phyloP scores from a whole-genome alignment of 92 coral and sea anemone species.

The Isaurus tuberculatus region DNA sequence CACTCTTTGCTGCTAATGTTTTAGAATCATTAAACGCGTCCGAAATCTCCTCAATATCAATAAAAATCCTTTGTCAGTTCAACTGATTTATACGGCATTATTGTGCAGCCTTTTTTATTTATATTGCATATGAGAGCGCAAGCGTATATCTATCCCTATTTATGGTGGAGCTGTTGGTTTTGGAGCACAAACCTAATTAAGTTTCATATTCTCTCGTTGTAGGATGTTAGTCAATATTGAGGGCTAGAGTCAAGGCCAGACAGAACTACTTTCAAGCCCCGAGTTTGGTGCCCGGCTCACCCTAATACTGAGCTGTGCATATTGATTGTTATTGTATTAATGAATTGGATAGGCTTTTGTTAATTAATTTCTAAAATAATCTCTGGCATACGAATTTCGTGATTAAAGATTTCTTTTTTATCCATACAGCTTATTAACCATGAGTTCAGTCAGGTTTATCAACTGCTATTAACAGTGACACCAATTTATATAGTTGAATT shows the following conservation, averaged over 20 bases:
- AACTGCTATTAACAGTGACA: too few species aligned
- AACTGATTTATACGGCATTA: not conserved
- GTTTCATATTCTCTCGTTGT: constrained; percentile 47
- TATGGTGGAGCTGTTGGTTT: not conserved
- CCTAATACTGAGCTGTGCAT: constrained; percentile 23
- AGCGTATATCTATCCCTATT: not conserved
- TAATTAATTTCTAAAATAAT: too few species aligned
- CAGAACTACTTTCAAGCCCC: constrained; percentile 44
- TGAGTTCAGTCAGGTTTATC: too few species aligned
- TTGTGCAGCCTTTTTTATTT: not conserved
- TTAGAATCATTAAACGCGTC: too few species aligned
- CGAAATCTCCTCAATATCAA: too few species aligned
- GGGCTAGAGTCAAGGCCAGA: constrained; percentile 48
- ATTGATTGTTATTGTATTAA: not conserved
- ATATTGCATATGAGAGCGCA: not conserved
- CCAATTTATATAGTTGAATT: too few species aligned
- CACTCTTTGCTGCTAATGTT: too few species aligned
- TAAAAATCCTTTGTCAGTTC: not conserved
- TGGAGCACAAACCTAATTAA: constrained; percentile 17
- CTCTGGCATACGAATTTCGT: too few species aligned
- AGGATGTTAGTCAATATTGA: constrained; percentile 35
- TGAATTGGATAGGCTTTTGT: not conserved
- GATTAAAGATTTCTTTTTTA: too few species aligned
- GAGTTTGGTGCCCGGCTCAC: constrained; percentile 2
- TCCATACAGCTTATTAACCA: too few species aligned